Conservation (phyloP, 2,113 vertebrate genomes). For the Ailurus styani region DNA sequence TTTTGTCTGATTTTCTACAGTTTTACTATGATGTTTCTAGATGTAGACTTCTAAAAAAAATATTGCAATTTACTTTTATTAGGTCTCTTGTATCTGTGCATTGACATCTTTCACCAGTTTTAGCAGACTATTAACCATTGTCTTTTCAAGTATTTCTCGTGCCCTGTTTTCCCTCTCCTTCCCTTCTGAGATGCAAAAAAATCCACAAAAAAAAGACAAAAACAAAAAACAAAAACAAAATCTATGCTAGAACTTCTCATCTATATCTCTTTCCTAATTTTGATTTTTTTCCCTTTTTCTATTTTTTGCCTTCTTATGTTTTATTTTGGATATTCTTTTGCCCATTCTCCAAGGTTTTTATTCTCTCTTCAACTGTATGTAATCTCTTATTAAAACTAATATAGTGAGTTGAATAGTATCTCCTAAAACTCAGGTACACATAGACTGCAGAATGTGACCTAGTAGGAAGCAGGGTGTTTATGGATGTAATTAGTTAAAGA, state of each 20-base stretch:
- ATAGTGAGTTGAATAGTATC: not conserved
- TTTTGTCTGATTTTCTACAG: not conserved
- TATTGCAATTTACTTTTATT: not conserved
- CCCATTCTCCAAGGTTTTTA: not conserved
- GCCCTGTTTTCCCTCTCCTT: not conserved
- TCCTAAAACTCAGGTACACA: not conserved
- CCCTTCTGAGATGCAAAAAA: not conserved
- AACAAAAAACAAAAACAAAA: not conserved
- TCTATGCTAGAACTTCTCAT: not conserved
- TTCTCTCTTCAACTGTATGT: not conserved
- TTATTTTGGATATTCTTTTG: not conserved
- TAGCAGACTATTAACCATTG: not conserved
- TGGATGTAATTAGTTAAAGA: not conserved
- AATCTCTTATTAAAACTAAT: not conserved
- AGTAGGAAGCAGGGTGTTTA: not conserved
- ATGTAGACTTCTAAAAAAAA: not conserved
- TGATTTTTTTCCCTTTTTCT: not conserved
- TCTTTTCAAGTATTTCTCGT: not conserved
- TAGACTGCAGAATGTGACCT: not conserved
- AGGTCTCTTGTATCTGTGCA: not conserved
- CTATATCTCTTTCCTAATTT: not conserved
- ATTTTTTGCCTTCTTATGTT: not conserved
- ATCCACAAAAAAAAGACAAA: not conserved
- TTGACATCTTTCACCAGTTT: not conserved
- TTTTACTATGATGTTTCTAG: not conserved